Evolutionary conservation across 2,113 vertebrate species (phyloP), one percentile per base, ranked within the genome.

Genomic region (Epinephelus moara): DNA sequence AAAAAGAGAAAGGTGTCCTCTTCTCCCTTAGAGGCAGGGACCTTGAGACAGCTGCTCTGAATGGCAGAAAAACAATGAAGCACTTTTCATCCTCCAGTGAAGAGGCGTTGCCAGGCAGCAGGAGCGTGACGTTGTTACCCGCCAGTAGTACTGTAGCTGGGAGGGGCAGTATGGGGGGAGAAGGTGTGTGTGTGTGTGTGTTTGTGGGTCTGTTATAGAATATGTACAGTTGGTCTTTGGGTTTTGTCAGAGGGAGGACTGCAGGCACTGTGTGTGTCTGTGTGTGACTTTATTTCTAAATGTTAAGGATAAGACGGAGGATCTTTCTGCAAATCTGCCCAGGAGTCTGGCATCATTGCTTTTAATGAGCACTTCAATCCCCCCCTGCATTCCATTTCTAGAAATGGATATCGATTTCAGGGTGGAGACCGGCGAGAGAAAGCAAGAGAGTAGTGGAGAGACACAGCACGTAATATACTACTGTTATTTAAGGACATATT

Each of bases 91-190:
- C 81, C 84, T 90, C 83, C 85, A 83, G 90, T 92, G 84, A 89
- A 87, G 89, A 92, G 86, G 85, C 57, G 90, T 94, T 94, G 92
- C 91, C 94, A 93, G 90, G 92, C 93, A 93, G 92, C 91, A 75
- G 86, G 50, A 81, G 86, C 74, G 45, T 89, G 87, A 91, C 75
- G 88, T 79, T 60, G 78, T 56, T 82, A 73, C 42, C 52, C 59
- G 6, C 45, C 57, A 67, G 69, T 61, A 53, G 76, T 45, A 45
- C 42, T 45, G 42, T 63, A 74, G 71, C 50, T 50, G 56, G 40
- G 74, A 78, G 84, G 75, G 76, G 78, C 9, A 7, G 70, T 47
- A 62, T 47, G 50, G 25, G 21, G 52, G 30, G 50, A 40, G 18
- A 61, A 21, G 18, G 57, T 79, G 6, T 75, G 47, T 45, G 81